Conservation (phyloP, 2,797 vertebrate species). For the Notolepis coatsorum region DNA sequence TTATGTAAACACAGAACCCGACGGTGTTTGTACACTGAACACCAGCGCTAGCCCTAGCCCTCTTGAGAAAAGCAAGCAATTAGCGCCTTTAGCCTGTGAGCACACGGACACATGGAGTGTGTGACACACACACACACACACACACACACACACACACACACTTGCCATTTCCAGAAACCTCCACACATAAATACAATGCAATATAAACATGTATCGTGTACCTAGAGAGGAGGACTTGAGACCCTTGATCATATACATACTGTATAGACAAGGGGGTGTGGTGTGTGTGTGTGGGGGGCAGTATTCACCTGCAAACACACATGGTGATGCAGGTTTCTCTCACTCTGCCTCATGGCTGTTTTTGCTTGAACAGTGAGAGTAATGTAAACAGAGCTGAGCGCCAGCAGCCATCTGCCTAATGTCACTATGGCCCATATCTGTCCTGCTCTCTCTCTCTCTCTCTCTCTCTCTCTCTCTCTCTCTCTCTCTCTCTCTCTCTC, state of each 20-base stretch:
- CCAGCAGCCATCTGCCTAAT: constrained; percentile 82
- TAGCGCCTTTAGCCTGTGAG: constrained; percentile 62
- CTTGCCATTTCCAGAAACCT: constrained; percentile 13
- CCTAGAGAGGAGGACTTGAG: background rate
- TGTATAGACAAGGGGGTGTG: background rate
- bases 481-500: background rate
- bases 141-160: constrained; percentile 11
- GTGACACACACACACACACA: constrained; percentile 16
- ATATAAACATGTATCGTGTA: background rate
- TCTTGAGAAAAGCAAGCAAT: constrained; percentile 79
- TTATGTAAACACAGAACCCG: constrained; percentile 70
- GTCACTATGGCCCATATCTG: constrained; percentile 76
- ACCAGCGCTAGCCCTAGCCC: constrained; percentile 56
- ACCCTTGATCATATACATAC: background rate
- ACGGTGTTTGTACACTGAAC: constrained; percentile 75
- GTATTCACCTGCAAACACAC: constrained; percentile 42
- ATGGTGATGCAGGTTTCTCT: constrained; percentile 54
- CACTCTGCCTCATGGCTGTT: constrained; percentile 65
- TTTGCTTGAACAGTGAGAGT: constrained; percentile 82
- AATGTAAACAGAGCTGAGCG: constrained; percentile 82
- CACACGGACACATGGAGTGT: constrained; percentile 40
- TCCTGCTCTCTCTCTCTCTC: constrained; percentile 37
- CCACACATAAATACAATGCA: constrained; percentile 17
- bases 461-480: constrained; percentile 26
- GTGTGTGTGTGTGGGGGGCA: too few species aligned